A percentile compares a stretch with the other conserved stretches of the same genome.
These are phyloP conservation scores for Hippocampus comes DNA, from an alignment of 2,113 vertebrate genomes.

Conservation along the genomic window DNA sequence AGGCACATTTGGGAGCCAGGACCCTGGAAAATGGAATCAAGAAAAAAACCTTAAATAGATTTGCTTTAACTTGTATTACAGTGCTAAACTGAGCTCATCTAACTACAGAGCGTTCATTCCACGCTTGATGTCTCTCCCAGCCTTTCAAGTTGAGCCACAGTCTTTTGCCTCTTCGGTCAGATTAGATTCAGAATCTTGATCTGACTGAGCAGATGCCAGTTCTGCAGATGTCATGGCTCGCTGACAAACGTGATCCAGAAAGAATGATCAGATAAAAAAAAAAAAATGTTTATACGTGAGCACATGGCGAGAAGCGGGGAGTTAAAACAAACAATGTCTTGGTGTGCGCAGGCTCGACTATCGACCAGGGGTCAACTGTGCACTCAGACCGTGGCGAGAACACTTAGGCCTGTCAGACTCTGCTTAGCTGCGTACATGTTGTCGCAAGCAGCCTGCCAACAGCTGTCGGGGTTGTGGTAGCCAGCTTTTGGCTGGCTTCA, in stretches of 20 bases:
- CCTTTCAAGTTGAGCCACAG: neutral
- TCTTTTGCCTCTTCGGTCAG: neutral
- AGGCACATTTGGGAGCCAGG: slow-evolving; percentile 91
- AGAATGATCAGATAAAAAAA: slow-evolving; percentile 22
- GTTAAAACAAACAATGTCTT: slow-evolving; percentile 47
- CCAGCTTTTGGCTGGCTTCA: neutral
- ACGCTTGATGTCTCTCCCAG: slow-evolving; percentile 10
- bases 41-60: slow-evolving; percentile 14
- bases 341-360: slow-evolving; percentile 35
- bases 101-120: slow-evolving; percentile 8
- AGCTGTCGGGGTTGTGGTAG: neutral
- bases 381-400: slow-evolving; percentile 29
- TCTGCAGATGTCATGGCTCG: slow-evolving; percentile 57
- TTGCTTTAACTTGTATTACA: neutral
- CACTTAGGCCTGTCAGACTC: slow-evolving; percentile 32
- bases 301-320: slow-evolving; percentile 53
- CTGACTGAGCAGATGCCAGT: slow-evolving; percentile 27
- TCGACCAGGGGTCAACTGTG: slow-evolving; percentile 41
- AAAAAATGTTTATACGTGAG: slow-evolving; percentile 6
- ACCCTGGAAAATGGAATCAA: slow-evolving; percentile 69
- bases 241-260: slow-evolving; percentile 25
- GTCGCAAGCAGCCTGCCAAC: slow-evolving; percentile 24
- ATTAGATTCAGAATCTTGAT: slow-evolving; percentile 12
- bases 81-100: neutral
- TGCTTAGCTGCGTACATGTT: slow-evolving; percentile 11